Evolutionary conservation across 1,140 invertebrate species (phyloP).

Genomic region (Amphibalanus amphitrite): DNA sequence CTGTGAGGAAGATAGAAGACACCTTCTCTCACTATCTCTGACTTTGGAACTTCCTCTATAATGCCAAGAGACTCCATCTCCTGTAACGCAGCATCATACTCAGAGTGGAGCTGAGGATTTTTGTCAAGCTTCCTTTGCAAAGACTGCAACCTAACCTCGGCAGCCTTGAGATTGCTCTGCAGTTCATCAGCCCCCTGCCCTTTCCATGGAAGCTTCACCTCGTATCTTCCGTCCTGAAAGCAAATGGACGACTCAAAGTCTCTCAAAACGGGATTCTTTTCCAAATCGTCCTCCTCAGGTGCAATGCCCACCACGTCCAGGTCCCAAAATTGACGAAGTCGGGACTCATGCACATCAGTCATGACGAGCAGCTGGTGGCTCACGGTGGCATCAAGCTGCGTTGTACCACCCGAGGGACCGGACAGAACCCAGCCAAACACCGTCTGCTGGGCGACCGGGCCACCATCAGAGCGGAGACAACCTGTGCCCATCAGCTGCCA

Average conservation of each 20-base stretch:
- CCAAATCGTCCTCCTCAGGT: not conserved
- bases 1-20: not conserved
- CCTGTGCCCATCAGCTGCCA: no score
- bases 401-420: no score
- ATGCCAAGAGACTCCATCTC: not conserved
- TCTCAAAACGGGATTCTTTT: not conserved
- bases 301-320: not conserved
- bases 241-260: not conserved
- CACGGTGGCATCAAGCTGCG: no score
- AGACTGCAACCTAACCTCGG: not conserved
- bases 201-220: not conserved
- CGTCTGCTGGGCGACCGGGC: no score
- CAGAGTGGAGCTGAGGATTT: not conserved
- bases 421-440: no score
- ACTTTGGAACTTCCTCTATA: not conserved
- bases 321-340: not conserved
- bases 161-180: not conserved
- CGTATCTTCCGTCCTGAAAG: not conserved
- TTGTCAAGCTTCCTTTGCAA: not conserved
- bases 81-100: not conserved
- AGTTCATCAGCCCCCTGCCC: not conserved
- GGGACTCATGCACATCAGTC: not conserved
- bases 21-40: not conserved
- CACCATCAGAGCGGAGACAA: no score
- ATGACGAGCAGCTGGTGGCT: no score